phyloP scores from a whole-genome alignment of 1,140 invertebrate genomes.

The Telenomus remus region DNA sequence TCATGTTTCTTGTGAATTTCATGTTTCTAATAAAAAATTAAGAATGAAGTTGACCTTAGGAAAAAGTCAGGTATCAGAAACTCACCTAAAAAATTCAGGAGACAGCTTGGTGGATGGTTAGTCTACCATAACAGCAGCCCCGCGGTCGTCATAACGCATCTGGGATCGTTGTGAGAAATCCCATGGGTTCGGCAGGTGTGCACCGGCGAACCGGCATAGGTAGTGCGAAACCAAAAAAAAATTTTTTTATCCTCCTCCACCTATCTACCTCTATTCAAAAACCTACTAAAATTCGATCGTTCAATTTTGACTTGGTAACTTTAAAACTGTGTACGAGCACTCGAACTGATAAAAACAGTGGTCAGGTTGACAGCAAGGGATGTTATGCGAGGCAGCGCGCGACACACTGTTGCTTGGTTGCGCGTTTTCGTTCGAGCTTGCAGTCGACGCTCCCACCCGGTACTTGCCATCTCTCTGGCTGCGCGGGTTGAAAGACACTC shows the following conservation, averaged over 20 bases:
- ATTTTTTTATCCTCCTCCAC: too few relatives aligned
- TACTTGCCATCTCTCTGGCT: conserved; percentile 1
- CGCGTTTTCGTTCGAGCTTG: conserved; percentile 39
- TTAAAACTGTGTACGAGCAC: too few relatives aligned
- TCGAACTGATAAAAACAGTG: too few relatives aligned
- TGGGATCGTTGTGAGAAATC: conserved; percentile 1
- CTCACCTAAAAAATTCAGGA: conserved; percentile 65
- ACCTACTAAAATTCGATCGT: too few relatives aligned
- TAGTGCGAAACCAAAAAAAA: neutral
- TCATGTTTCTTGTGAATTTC: too few relatives aligned
- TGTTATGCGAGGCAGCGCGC: conserved; percentile 62
- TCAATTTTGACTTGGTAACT: too few relatives aligned
- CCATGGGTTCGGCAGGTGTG: neutral
- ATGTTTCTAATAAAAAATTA: too few relatives aligned
- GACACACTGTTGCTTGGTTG: conserved; percentile 70
- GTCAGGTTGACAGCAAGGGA: too few relatives aligned
- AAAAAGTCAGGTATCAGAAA: too few relatives aligned
- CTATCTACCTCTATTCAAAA: too few relatives aligned
- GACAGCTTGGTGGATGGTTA: conserved; percentile 63
- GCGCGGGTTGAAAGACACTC: conserved; percentile 16
- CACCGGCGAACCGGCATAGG: conserved; percentile 13
- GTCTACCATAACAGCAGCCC: conserved; percentile 27
- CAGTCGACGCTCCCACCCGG: conserved; percentile 29
- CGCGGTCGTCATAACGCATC: conserved; percentile 28
- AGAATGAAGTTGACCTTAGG: too few relatives aligned